Percentiles rank a stretch among this genome's conserved stretches.
These are phyloP conservation scores for Platichthys flesus DNA, from an alignment of 2,113 vertebrate genomes.

Conservation along the genomic window DNA sequence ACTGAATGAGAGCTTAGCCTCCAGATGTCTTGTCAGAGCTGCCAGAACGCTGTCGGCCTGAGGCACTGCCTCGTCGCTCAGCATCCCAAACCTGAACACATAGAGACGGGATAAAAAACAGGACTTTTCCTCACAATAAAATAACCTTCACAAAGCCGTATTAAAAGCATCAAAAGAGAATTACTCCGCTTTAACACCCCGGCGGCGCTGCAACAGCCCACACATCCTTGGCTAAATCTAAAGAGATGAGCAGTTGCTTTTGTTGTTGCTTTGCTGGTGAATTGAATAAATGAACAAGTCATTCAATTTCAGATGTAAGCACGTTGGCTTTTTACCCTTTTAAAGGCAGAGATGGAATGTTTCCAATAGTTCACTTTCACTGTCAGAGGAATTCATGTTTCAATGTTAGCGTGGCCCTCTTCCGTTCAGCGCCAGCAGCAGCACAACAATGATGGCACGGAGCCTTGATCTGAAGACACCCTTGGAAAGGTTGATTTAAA, in stretches of 20 bases:
- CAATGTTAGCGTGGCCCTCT: slow-evolving; percentile 40
- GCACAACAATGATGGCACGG: slow-evolving; percentile 47
- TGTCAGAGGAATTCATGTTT: slow-evolving; percentile 52
- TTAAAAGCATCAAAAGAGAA: slow-evolving; percentile 39
- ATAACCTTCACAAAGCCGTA: slow-evolving; percentile 37
- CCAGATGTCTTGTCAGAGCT: slow-evolving; percentile 92
- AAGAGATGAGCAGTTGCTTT: slow-evolving; percentile 70
- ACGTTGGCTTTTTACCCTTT: slow-evolving; percentile 55
- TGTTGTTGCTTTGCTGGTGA: slow-evolving; percentile 56
- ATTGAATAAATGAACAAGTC: slow-evolving; percentile 73
- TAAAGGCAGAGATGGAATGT: slow-evolving; percentile 48
- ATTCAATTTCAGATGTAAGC: slow-evolving; percentile 46
- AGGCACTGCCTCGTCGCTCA: slow-evolving; percentile 88
- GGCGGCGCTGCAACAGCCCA: slow-evolving; percentile 4
- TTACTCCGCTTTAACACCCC: slow-evolving; percentile 8
- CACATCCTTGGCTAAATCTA: slow-evolving; percentile 63
- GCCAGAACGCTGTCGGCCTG: slow-evolving; percentile 86
- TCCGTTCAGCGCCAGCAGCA: slow-evolving; percentile 8
- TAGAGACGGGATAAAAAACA: background rate
- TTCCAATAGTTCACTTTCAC: slow-evolving; percentile 64
- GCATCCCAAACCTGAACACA: slow-evolving; percentile 88
- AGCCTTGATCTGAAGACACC: slow-evolving; percentile 67
- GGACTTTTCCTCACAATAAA: slow-evolving; percentile 30
- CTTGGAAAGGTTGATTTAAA: slow-evolving; percentile 61
- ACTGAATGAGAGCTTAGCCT: slow-evolving; percentile 90